Conservation (phyloP, 2,888 invertebrate genomes). For the Euphydryas editha region DNA sequence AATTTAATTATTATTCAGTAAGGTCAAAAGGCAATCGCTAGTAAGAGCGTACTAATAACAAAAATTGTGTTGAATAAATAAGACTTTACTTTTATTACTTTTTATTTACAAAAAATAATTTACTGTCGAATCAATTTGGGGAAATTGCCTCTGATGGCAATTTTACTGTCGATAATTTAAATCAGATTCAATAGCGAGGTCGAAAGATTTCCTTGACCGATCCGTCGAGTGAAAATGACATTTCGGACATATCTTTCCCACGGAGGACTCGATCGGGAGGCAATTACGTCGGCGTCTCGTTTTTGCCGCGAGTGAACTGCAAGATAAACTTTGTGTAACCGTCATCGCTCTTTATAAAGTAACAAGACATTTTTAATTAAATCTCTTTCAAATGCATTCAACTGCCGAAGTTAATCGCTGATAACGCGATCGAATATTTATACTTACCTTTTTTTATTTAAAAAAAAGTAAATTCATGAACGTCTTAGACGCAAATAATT, state of each 20-base stretch:
- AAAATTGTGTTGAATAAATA: no score
- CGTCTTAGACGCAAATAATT: neutral
- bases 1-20: no score
- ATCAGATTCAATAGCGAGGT: conserved; percentile 27
- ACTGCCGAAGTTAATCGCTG: conserved; percentile 9
- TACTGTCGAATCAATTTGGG: neutral
- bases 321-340: conserved; percentile 50
- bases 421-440: neutral
- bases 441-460: neutral
- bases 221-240: conserved; percentile 70
- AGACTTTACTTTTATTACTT: neutral
- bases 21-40: no score
- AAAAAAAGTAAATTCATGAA: neutral
- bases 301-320: conserved; percentile 63
- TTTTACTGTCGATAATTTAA: conserved; percentile 24
- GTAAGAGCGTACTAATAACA: no score
- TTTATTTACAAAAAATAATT: neutral
- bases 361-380: conserved; percentile 29
- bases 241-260: conserved; percentile 79
- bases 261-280: conserved; percentile 59
- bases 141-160: neutral
- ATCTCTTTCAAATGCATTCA: conserved; percentile 14
- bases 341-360: conserved; percentile 38
- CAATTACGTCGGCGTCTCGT: conserved; percentile 65
- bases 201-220: conserved; percentile 42